Evolutionary conservation across 1,140 invertebrate species (phyloP).

Genomic region (Subanguina moxae): DNA sequence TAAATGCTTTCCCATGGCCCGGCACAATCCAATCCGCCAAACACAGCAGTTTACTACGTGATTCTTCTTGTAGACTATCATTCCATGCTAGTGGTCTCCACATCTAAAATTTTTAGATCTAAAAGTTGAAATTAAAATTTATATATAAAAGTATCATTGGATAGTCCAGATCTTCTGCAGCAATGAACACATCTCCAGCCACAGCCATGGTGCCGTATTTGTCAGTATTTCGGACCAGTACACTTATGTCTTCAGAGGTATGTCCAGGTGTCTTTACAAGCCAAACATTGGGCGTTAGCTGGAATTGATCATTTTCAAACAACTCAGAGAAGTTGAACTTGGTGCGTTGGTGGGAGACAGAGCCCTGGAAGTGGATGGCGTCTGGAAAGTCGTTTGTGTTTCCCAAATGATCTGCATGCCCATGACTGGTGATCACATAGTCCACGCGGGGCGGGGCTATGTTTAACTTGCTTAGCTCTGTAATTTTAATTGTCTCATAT

Average conservation of each 20-base stretch:
- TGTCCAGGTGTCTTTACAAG: constrained; percentile 51
- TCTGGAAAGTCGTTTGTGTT: constrained; percentile 48
- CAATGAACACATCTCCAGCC: constrained; percentile 49
- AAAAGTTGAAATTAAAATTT: too few relatives aligned
- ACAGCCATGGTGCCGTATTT: constrained; percentile 46
- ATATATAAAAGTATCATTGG: too few relatives aligned
- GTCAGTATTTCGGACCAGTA: constrained; percentile 42
- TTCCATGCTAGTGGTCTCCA: constrained; percentile 53
- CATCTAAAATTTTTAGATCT: constrained; percentile 29
- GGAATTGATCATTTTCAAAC: constrained; percentile 52
- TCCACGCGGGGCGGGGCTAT: constrained; percentile 50
- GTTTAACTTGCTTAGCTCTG: constrained; percentile 38
- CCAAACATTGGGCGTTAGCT: constrained; percentile 48
- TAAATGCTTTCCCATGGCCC: constrained; percentile 30
- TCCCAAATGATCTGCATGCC: constrained; percentile 53
- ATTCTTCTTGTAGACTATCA: constrained; percentile 37
- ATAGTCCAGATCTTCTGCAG: constrained; percentile 48
- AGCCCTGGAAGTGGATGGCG: constrained; percentile 53
- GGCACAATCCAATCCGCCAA: constrained; percentile 37
- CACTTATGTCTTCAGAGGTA: constrained; percentile 54
- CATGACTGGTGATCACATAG: constrained; percentile 55
- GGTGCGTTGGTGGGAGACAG: constrained; percentile 39
- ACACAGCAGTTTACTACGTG: constrained; percentile 35
- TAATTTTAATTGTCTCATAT: constrained; percentile 5
- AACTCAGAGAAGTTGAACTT: constrained; percentile 53